phyloP scores from a whole-genome alignment of 2,888 invertebrate species.

The Andrena hattorfiana region DNA sequence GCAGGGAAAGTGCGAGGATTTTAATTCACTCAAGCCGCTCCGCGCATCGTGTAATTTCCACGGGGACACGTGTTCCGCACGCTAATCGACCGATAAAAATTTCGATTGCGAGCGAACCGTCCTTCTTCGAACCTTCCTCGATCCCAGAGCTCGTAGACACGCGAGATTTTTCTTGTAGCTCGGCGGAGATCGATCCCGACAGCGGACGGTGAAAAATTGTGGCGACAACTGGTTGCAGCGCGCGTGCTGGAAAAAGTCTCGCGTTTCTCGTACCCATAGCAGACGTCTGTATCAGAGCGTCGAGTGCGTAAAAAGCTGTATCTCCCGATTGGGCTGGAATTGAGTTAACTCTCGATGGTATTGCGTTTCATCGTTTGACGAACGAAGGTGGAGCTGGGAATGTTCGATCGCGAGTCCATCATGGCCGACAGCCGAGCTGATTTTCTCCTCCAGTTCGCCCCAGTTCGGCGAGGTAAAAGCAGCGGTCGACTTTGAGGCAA shows the following conservation, averaged over 20 bases:
- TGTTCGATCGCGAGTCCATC: slow-evolving; percentile 4
- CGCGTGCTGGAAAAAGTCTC: slow-evolving; percentile 60
- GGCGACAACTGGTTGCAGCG: slow-evolving; percentile 67
- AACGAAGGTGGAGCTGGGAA: neutral
- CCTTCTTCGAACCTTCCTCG: neutral
- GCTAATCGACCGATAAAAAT: neutral
- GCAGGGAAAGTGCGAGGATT: slow-evolving; percentile 11
- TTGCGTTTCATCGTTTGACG: slow-evolving; percentile 41
- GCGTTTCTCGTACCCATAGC: slow-evolving; percentile 46
- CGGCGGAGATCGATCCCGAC: slow-evolving; percentile 27
- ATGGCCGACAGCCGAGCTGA: neutral
- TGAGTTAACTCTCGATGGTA: slow-evolving; percentile 68
- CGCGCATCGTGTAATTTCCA: neutral
- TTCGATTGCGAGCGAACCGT: neutral
- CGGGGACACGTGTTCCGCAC: slow-evolving; percentile 7
- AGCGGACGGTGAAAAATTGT: slow-evolving; percentile 60
- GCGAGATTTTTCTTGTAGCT: slow-evolving; percentile 49
- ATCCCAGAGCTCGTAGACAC: neutral
- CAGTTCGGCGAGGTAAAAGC: slow-evolving; percentile 24
- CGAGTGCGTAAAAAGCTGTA: slow-evolving; percentile 67
- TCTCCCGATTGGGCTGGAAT: slow-evolving; percentile 71
- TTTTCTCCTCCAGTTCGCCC: slow-evolving; percentile 11
- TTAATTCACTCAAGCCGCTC: slow-evolving; percentile 4
- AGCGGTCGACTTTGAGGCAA: slow-evolving; percentile 11
- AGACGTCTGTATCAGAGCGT: slow-evolving; percentile 55